Evolutionary conservation across 2,113 vertebrate genomes (phyloP).

Genomic region (Anthoscopus minutus): DNA sequence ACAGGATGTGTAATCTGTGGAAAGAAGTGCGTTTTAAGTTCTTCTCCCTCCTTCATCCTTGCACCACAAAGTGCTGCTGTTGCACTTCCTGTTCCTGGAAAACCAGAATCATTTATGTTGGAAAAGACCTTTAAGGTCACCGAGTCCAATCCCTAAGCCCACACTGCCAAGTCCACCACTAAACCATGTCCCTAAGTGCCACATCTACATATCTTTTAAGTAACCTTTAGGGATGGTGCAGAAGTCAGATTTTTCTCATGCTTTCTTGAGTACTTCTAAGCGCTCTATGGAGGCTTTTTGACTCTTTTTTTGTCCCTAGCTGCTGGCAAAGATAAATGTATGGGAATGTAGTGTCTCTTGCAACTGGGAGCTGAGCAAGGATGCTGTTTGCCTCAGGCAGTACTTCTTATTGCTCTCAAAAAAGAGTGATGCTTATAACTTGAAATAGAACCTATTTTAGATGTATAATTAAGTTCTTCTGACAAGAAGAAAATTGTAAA

Average conservation of each 20-base stretch:
- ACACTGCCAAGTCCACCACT: background rate
- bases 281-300: background rate
- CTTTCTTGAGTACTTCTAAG: background rate
- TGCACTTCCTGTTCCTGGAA: background rate
- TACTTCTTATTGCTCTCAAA: background rate
- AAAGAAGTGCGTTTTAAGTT: background rate
- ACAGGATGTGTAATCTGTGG: background rate
- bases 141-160: background rate
- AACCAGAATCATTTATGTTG: no score
- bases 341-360: background rate
- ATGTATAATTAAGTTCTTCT: background rate
- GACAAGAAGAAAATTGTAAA: background rate
- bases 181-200: background rate
- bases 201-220: background rate
- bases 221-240: background rate
- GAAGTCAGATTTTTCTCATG: background rate
- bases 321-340: background rate
- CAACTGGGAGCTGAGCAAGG: background rate
- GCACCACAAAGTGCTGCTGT: background rate
- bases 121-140: background rate
- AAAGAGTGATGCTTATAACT: background rate
- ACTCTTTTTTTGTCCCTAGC: fast-evolving
- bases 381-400: background rate
- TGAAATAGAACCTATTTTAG: background rate
- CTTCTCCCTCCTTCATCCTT: background rate